These are phyloP conservation scores for Stigmatopora nigra DNA, from an alignment of 2,113 vertebrate species.

Conservation along the genomic window DNA sequence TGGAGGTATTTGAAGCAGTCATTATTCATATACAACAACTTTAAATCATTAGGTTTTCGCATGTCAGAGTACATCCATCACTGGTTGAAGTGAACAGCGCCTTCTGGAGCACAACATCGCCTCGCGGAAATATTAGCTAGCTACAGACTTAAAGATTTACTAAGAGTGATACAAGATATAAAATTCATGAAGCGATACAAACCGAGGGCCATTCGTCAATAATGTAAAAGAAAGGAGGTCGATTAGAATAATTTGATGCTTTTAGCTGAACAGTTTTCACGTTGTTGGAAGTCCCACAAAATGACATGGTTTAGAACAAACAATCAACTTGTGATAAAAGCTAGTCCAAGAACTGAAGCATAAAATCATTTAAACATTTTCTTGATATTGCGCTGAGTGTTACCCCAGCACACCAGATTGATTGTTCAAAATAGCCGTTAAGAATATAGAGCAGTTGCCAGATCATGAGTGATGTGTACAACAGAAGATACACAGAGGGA, in stretches of 20 bases:
- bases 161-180: background rate
- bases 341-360: background rate
- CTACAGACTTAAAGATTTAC: slow-evolving; percentile 2
- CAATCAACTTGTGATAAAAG: background rate
- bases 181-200: background rate
- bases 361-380: background rate
- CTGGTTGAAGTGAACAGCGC: background rate
- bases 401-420: no score
- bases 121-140: background rate
- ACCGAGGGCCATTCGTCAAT: background rate
- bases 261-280: background rate
- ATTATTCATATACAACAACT: slow-evolving; percentile 15
- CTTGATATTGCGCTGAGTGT: background rate
- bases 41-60: slow-evolving; percentile 16
- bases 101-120: background rate
- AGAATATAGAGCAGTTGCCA: background rate
- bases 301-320: background rate
- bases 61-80: slow-evolving; percentile 11
- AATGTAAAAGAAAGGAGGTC: background rate
- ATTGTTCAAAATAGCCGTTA: no score
- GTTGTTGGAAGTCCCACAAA: background rate
- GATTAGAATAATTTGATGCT: background rate
- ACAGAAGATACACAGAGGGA: background rate
- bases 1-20: slow-evolving; percentile 6
- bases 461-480: background rate